A percentile compares a stretch with the other conserved stretches of the same genome.
phyloP scores from a whole-genome alignment of 2,888 invertebrate genomes.

The Eumerus sabulonum region DNA sequence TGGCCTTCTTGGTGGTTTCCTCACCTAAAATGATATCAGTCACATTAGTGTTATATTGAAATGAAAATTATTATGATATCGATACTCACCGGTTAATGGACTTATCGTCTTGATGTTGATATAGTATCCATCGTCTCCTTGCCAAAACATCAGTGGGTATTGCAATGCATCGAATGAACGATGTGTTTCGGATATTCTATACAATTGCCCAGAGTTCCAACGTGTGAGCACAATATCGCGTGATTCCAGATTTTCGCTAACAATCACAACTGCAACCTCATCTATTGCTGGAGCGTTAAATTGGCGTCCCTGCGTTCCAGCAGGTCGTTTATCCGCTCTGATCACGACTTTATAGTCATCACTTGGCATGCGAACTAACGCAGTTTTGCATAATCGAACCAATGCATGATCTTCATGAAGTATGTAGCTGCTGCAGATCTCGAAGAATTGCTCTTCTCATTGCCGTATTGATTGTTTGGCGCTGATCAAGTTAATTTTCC shows the following conservation, averaged over 20 bases:
- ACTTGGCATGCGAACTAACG: too few relatives aligned
- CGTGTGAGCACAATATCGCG: neutral
- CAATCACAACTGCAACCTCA: neutral
- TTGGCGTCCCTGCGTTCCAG: neutral
- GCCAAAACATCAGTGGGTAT: slow-evolving; percentile 73
- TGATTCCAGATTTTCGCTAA: neutral
- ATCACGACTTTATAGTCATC: too few relatives aligned
- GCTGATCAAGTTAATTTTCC: too few relatives aligned
- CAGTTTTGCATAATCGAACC: too few relatives aligned
- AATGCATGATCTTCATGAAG: too few relatives aligned
- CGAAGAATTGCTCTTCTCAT: too few relatives aligned
- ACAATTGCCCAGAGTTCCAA: neutral
- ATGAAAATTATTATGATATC: slow-evolving; percentile 2
- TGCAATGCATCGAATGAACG: slow-evolving; percentile 74
- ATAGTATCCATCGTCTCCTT: slow-evolving; percentile 70
- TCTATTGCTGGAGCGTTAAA: neutral
- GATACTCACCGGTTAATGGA: slow-evolving; percentile 9
- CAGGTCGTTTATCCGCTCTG: too few relatives aligned
- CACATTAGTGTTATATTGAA: neutral
- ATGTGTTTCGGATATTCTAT: neutral
- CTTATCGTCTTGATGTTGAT: slow-evolving; percentile 32
- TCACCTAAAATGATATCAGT: slow-evolving; percentile 12
- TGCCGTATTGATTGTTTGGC: too few relatives aligned
- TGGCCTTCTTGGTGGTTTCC: slow-evolving; percentile 6
- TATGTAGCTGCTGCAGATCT: too few relatives aligned